Conservation (phyloP, 2,113 vertebrate species). For the Hucho hucho region DNA sequence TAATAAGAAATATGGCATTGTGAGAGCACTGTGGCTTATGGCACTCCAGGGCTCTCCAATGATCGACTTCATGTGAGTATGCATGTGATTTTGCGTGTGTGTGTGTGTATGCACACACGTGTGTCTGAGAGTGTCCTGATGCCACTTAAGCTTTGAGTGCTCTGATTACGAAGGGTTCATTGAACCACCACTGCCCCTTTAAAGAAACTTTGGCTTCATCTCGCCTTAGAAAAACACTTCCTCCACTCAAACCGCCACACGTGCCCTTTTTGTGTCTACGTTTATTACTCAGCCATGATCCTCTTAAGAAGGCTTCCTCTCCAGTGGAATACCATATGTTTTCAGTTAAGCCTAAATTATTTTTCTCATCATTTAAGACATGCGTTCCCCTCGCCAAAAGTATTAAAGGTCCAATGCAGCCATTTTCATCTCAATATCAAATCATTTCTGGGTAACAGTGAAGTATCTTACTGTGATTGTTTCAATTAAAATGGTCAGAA, state of each 20-base stretch:
- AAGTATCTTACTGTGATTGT: too few relatives aligned
- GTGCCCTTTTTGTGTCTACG: constrained; percentile 72
- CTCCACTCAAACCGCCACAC: constrained; percentile 71
- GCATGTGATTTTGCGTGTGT: constrained; percentile 13
- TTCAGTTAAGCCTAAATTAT: constrained; percentile 95
- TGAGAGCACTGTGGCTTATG: constrained; percentile 51
- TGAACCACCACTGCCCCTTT: constrained; percentile 49
- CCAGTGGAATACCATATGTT: constrained; percentile 92
- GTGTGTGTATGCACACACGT: constrained; percentile 3
- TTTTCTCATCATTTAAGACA: constrained; percentile 93
- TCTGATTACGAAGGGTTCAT: constrained; percentile 53
- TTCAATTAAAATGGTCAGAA: too few relatives aligned
- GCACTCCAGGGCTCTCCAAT: constrained; percentile 28
- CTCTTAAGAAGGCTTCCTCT: constrained; percentile 77
- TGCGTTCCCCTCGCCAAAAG: constrained; percentile 89
- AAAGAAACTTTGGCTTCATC: constrained; percentile 39
- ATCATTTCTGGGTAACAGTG: too few relatives aligned
- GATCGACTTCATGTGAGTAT: constrained; percentile 5
- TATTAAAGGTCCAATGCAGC: constrained; percentile 58
- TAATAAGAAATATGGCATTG: constrained; percentile 61
- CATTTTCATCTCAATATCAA: too few relatives aligned
- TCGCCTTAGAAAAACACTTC: constrained; percentile 55
- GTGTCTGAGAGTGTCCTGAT: constrained; percentile 12
- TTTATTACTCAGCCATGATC: constrained; percentile 71
- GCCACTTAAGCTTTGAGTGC: constrained; percentile 40